phyloP scores from a whole-genome alignment of 1,140 invertebrate species.

The Drosophila kohkoa region DNA sequence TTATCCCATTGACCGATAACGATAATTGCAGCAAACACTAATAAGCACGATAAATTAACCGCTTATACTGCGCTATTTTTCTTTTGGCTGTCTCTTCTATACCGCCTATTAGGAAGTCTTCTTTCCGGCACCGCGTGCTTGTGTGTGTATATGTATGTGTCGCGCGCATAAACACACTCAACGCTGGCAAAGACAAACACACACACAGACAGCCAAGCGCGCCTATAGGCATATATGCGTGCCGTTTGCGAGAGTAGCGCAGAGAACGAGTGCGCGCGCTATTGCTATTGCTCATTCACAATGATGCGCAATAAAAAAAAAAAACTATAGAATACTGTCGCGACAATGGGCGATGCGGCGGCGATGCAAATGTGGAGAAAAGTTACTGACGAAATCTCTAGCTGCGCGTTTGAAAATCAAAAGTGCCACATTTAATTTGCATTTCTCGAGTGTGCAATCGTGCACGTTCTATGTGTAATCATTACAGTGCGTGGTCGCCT shows the following conservation, averaged over 20 bases:
- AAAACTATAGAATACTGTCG: conserved; percentile 59
- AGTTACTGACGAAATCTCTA: conserved; percentile 69
- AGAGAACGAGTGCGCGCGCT: conserved; percentile 58
- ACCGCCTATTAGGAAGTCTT: conserved; percentile 53
- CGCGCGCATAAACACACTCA: conserved; percentile 14
- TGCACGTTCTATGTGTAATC: background rate
- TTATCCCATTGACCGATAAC: conserved; percentile 7
- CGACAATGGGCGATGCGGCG: conserved; percentile 6
- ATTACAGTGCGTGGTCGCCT: conserved; percentile 10
- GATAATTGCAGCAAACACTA: conserved; percentile 10
- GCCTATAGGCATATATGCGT: conserved; percentile 16
- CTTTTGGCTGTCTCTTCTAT: conserved; percentile 17
- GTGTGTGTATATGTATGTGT: conserved; percentile 59
- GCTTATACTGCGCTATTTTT: conserved; percentile 4
- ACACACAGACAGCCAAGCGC: conserved; percentile 18
- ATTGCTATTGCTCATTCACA: conserved; percentile 71
- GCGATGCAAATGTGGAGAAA: conserved; percentile 40
- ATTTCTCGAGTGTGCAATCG: background rate
- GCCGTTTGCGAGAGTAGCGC: conserved; percentile 33
- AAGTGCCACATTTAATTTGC: conserved; percentile 7
- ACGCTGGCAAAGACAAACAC: conserved; percentile 4
- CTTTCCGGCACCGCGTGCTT: conserved; percentile 51
- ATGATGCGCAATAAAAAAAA: conserved; percentile 76
- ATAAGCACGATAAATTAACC: conserved; percentile 21
- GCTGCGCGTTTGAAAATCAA: conserved; percentile 53